A percentile compares a stretch with the other conserved stretches of the same genome.
Evolutionary conservation across 2,888 invertebrate genomes (phyloP).

Genomic region (Eumerus sabulonum): DNA sequence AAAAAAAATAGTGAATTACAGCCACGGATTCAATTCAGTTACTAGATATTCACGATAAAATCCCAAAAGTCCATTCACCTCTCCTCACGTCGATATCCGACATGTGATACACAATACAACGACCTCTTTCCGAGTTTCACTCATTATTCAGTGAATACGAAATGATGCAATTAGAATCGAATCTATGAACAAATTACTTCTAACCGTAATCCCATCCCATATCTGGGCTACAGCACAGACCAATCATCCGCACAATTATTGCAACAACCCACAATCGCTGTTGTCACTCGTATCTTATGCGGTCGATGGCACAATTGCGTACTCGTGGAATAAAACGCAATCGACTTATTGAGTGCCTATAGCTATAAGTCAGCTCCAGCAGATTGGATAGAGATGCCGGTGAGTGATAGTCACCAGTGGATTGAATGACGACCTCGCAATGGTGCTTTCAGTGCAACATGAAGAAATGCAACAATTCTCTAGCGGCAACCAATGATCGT

Average conservation of each 20-base stretch:
- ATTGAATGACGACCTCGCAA: slow-evolving; percentile 51
- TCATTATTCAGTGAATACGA: neutral
- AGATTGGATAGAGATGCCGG: too few species aligned
- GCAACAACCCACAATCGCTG: slow-evolving; percentile 9
- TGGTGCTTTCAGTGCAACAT: slow-evolving; percentile 25
- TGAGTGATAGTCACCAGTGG: too few species aligned
- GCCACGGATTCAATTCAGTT: too few species aligned
- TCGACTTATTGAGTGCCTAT: neutral
- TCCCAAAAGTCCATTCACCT: too few species aligned
- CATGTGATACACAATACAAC: too few species aligned
- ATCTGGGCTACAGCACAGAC: neutral
- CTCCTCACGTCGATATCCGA: too few species aligned
- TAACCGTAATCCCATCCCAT: too few species aligned
- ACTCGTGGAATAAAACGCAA: neutral
- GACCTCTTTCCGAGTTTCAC: too few species aligned
- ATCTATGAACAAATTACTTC: slow-evolving; percentile 4
- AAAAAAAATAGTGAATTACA: too few species aligned
- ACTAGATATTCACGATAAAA: too few species aligned
- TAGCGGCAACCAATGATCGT: too few species aligned
- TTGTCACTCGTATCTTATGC: slow-evolving; percentile 21
- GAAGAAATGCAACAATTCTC: neutral
- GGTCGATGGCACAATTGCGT: slow-evolving; percentile 49
- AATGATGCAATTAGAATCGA: slow-evolving; percentile 22
- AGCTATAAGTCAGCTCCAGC: too few species aligned
- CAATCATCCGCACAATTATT: slow-evolving; percentile 23